phyloP scores from a whole-genome alignment of 2,113 vertebrate genomes.

The Trogon surrucura region DNA sequence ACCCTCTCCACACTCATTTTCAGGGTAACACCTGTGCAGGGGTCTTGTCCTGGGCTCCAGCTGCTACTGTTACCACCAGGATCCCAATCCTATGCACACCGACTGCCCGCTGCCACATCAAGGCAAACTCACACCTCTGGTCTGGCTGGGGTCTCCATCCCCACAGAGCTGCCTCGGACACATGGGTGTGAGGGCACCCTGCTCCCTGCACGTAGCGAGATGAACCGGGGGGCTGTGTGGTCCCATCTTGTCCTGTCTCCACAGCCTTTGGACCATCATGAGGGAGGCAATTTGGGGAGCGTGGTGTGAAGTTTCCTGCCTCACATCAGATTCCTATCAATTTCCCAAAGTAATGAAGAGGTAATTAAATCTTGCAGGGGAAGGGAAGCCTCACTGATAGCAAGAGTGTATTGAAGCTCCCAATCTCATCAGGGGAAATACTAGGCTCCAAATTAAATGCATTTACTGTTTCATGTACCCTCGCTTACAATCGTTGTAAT shows the following conservation, averaged over 20 bases:
- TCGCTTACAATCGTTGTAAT: slow-evolving; percentile 11
- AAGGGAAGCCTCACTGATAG: neutral
- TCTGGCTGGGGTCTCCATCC: accelerated
- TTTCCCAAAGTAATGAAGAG: slow-evolving; percentile 47
- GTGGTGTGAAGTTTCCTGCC: neutral
- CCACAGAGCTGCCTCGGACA: accelerated
- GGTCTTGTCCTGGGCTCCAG: neutral
- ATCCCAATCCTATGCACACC: neutral
- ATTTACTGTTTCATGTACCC: slow-evolving; percentile 38
- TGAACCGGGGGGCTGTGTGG: accelerated
- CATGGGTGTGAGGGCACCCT: accelerated
- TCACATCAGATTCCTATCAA: neutral
- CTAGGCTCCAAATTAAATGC: slow-evolving; percentile 57
- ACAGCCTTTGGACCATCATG: neutral
- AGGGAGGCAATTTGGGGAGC: neutral
- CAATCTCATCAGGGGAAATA: slow-evolving; percentile 19
- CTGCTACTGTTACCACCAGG: neutral
- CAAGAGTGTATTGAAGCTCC: neutral
- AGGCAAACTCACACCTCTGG: neutral
- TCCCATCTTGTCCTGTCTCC: accelerated
- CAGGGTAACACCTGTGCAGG: neutral
- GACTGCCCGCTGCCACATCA: neutral
- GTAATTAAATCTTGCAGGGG: slow-evolving; percentile 57
- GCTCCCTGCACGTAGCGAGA: neutral
- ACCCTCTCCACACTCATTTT: neutral